Percentiles rank a stretch among this genome's conserved stretches.
These are phyloP conservation scores for Autographa gamma DNA, from an alignment of 2,888 invertebrate species.

Conservation along the genomic window DNA sequence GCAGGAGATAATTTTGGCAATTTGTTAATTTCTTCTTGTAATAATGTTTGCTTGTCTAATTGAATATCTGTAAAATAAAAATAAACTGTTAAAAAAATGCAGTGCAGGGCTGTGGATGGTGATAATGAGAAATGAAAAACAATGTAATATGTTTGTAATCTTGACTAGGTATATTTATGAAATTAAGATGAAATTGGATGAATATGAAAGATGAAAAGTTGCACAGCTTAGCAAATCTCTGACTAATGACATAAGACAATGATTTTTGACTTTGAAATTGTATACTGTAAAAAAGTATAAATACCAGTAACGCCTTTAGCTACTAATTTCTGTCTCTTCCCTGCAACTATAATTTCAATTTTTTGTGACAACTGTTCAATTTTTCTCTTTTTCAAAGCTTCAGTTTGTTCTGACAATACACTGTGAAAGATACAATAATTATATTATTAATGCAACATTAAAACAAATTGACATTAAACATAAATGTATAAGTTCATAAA, in stretches of 20 bases:
- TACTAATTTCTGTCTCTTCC: constrained; percentile 92
- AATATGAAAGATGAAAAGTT: not conserved
- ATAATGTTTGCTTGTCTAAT: constrained; percentile 87
- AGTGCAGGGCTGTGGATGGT: no score
- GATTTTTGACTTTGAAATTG: not conserved
- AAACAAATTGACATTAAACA: no score
- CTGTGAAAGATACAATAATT: constrained; percentile 60
- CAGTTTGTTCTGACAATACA: constrained; percentile 78
- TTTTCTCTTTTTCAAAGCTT: constrained; percentile 88
- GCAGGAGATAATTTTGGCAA: constrained; percentile 89
- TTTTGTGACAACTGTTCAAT: constrained; percentile 90
- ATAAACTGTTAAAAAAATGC: no score
- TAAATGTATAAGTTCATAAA: no score
- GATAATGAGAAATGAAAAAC: not conserved
- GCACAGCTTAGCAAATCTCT: no score
- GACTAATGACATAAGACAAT: no score
- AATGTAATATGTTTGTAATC: not conserved
- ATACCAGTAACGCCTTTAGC: constrained; percentile 82
- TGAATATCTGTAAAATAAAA: constrained; percentile 73
- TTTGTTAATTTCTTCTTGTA: constrained; percentile 92
- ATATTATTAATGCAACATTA: not conserved
- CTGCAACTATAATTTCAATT: constrained; percentile 93
- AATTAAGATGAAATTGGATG: not conserved
- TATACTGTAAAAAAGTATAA: constrained; percentile 9
- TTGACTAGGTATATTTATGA: not conserved